Evolutionary conservation across 2,888 invertebrate species (phyloP).

Genomic region (Microplitis manilae): DNA sequence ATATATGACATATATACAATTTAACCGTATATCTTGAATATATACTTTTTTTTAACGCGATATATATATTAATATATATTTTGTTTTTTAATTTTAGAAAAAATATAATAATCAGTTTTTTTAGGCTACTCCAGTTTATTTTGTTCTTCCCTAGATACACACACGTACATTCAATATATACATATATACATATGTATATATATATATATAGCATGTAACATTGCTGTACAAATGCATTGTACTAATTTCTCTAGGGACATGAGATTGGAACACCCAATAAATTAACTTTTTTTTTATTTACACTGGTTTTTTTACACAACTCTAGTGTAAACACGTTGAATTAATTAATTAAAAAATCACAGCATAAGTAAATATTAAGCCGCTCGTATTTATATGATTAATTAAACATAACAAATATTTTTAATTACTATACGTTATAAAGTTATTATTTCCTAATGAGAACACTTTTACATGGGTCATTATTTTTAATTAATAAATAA

Average conservation of each 20-base stretch:
- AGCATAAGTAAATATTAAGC: background rate
- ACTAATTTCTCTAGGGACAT: constrained; percentile 5
- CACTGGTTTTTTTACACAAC: background rate
- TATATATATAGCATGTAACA: no score
- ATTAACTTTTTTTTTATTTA: background rate
- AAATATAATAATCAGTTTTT: no score
- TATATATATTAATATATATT: no score
- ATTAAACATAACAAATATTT: background rate
- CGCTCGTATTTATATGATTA: background rate
- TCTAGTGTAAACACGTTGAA: background rate
- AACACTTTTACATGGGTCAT: background rate
- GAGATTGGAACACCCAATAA: background rate
- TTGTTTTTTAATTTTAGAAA: no score
- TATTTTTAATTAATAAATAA: background rate
- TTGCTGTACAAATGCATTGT: background rate
- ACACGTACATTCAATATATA: no score
- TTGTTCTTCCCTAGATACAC: no score
- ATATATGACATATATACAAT: no score
- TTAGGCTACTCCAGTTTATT: no score
- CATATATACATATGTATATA: no score
- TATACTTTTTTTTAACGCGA: no score
- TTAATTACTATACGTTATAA: background rate
- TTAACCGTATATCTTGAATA: no score
- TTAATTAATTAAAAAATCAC: background rate
- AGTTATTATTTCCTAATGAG: background rate